phyloP scores from a whole-genome alignment of 2,888 invertebrate genomes.

The Nomada lathburiana region DNA sequence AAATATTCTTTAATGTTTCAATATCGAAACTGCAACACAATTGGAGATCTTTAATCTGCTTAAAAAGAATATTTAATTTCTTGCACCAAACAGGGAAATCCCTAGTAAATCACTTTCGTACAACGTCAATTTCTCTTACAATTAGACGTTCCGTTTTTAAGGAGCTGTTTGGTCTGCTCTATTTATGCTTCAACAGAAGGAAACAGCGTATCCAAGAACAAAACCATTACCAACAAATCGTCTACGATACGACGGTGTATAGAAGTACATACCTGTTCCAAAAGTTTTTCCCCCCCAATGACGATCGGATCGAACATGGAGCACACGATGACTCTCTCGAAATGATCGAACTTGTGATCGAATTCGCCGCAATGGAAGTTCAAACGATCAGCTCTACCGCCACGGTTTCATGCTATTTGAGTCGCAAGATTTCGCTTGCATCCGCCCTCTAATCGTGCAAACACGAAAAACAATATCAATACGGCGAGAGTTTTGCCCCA shows the following conservation, averaged over 20 bases:
- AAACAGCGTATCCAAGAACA: conserved; percentile 18
- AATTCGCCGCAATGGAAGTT: conserved; percentile 44
- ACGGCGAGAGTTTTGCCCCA: neutral
- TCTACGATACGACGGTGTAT: neutral
- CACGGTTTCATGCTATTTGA: conserved; percentile 21
- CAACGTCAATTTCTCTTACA: neutral
- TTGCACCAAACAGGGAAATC: neutral
- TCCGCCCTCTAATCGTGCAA: conserved; percentile 4
- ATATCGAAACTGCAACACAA: neutral
- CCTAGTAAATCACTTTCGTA: neutral
- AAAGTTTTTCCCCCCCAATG: conserved; percentile 41
- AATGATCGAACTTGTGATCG: conserved; percentile 56
- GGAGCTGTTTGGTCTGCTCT: conserved; percentile 13
- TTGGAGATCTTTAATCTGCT: neutral
- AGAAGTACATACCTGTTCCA: neutral
- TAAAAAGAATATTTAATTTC: neutral
- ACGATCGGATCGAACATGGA: conserved; percentile 17
- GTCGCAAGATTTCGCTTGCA: conserved; percentile 35
- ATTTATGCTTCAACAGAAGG: conserved; percentile 7
- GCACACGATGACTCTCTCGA: conserved; percentile 29
- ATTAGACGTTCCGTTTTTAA: neutral
- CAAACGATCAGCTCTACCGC: conserved; percentile 42
- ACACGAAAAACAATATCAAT: conserved; percentile 9
- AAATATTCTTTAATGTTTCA: neutral
- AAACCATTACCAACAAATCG: conserved; percentile 1